A percentile compares a stretch with the other conserved stretches of the same genome.
phyloP scores from a whole-genome alignment of 1,140 invertebrate genomes.

The Cyclargus thomasi region DNA sequence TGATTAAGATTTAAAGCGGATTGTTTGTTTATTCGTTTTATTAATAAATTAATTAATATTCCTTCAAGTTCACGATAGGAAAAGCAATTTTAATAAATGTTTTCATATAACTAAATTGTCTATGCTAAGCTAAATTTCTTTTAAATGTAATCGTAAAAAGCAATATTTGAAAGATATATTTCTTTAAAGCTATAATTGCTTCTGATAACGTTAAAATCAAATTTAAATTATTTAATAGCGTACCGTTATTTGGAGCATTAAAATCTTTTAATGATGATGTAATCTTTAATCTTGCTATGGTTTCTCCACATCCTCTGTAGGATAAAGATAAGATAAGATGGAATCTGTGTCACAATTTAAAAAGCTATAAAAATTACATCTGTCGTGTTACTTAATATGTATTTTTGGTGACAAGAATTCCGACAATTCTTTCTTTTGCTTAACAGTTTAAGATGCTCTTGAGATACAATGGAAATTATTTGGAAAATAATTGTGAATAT shows the following conservation, averaged over 20 bases:
- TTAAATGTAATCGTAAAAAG: no score
- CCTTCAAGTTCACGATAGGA: no score
- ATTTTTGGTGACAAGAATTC: background rate
- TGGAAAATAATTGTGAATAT: background rate
- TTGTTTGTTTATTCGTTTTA: no score
- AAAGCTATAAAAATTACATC: conserved; percentile 1
- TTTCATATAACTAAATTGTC: no score
- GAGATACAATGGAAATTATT: background rate
- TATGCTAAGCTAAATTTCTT: no score
- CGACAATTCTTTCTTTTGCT: background rate
- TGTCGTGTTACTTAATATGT: no score
- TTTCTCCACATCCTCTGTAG: background rate
- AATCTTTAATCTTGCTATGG: background rate
- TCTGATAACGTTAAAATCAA: no score
- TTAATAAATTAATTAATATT: no score
- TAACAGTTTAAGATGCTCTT: background rate
- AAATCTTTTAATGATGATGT: background rate
- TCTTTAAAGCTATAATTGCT: no score
- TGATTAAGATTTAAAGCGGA: no score
- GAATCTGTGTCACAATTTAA: background rate
- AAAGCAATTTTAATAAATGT: no score
- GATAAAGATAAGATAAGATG: background rate
- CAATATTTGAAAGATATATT: no score
- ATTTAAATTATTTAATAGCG: background rate
- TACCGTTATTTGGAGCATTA: background rate